phyloP scores from a whole-genome alignment of 2,113 vertebrate species.

The Ameiurus melas region DNA sequence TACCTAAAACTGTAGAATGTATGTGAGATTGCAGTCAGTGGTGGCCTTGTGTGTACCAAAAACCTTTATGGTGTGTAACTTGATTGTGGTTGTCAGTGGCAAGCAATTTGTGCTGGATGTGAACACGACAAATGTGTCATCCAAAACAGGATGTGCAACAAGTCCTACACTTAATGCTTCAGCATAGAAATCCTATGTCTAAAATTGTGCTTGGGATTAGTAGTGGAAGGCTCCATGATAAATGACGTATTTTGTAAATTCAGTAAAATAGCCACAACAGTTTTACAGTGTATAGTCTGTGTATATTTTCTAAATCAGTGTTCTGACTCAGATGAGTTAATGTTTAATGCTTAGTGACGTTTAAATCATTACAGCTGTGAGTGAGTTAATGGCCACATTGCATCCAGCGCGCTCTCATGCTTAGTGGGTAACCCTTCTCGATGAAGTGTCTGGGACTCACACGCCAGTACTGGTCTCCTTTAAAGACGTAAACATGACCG shows the following conservation, averaged over 20 bases:
- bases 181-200: not conserved
- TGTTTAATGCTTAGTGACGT: not conserved
- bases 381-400: conserved; percentile 68
- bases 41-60: not conserved
- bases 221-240: not conserved
- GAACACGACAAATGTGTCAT: not conserved
- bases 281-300: not conserved
- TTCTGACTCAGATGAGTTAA: no score
- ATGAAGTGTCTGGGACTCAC: conserved; percentile 68
- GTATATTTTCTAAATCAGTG: not conserved
- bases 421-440: conserved; percentile 73
- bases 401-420: conserved; percentile 72
- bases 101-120: not conserved
- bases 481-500: conserved; percentile 76
- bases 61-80: not conserved
- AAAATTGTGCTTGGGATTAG: not conserved
- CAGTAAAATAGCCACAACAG: not conserved
- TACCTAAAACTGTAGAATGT: not conserved
- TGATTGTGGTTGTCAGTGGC: not conserved
- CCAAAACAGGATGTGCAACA: conserved; percentile 9
- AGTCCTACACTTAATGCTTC: not conserved
- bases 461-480: conserved; percentile 74
- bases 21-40: not conserved
- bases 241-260: not conserved
- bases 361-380: conserved; percentile 45